Evolutionary conservation across 2,888 invertebrate genomes (phyloP), one percentile per base, ranked within the genome.

Genomic region (Stratiomys singularior): DNA sequence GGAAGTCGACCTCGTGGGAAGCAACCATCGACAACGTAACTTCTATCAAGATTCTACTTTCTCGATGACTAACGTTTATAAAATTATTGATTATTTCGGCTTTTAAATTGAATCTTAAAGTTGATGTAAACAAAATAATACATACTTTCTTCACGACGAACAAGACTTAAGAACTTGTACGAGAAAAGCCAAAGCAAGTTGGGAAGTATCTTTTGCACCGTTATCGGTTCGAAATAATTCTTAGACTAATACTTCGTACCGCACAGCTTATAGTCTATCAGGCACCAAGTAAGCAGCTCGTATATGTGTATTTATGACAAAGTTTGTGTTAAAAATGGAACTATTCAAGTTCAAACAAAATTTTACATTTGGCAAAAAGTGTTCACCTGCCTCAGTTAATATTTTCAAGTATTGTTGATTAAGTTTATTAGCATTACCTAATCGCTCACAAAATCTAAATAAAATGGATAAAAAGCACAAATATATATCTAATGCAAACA

Each of bases 1-100:
- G 37, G 69, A 69, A 69, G 13, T n/a, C 37, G 37, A 37, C 69
- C 69, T 69, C 69, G 69, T 69, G 69, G 47, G 69, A 69, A 69
- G 47, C 46, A 25, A 47, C 69, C 69, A 69, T 25, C 25, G 23
- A 18, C 4, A 4, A 9, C 52, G 52, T 52, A 18, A 47, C 47
- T 11, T 30, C 47, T 25, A 47, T 15, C 2, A 9, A 63, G 23
- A 27, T 27, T 63, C 63, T 27, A 25, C 27, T 23, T 11, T 63
- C 1, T n/a, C 25, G 18, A 52, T 52, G 52, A 52, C 52, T 52
- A 52, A n/a, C 52, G 37, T 37, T 52, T 4, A 4, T 4, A 52
- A 52, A n/a, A 52, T 52, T 52, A 52, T 18, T 37, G 37, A 37
- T 37, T 52, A 52, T 18, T n/a, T 4, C 52, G 15, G 18, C 52